These are phyloP conservation scores for Epinephelus moara DNA, from an alignment of 2,113 vertebrate genomes.

Conservation along the genomic window DNA sequence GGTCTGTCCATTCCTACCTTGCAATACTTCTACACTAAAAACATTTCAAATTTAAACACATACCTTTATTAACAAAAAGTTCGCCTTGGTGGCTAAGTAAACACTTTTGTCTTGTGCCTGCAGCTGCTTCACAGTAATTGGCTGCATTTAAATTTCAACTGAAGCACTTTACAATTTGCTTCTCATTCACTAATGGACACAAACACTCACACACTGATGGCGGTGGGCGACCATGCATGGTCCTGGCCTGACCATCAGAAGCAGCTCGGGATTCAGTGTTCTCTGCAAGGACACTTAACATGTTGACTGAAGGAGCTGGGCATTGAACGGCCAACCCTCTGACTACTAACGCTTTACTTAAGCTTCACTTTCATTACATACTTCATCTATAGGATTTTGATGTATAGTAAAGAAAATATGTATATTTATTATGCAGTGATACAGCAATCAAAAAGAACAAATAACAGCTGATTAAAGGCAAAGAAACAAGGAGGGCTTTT, in stretches of 20 bases:
- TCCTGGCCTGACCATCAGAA: not conserved
- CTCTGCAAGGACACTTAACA: not conserved
- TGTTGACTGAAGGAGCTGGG: not conserved
- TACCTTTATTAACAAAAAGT: not conserved
- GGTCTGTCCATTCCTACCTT: not conserved
- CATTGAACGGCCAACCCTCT: not conserved
- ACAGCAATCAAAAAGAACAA: not conserved
- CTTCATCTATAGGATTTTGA: not conserved
- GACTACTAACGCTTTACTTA: not conserved
- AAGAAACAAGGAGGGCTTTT: not conserved
- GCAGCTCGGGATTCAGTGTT: not conserved
- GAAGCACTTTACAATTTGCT: not conserved
- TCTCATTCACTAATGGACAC: not conserved
- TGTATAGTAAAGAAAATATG: not conserved
- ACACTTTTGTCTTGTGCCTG: not conserved
- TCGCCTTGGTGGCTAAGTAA: not conserved
- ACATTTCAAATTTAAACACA: not conserved
- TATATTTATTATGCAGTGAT: not conserved
- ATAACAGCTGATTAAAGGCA: too few species aligned
- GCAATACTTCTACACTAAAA: not conserved
- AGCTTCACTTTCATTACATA: not conserved
- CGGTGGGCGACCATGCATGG: not conserved
- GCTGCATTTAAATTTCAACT: not conserved
- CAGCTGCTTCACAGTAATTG: constrained; percentile 1
- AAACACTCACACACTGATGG: too few species aligned